These are phyloP conservation scores for Atractosteus spatula DNA, from an alignment of 2,113 vertebrate species.

Conservation along the genomic window DNA sequence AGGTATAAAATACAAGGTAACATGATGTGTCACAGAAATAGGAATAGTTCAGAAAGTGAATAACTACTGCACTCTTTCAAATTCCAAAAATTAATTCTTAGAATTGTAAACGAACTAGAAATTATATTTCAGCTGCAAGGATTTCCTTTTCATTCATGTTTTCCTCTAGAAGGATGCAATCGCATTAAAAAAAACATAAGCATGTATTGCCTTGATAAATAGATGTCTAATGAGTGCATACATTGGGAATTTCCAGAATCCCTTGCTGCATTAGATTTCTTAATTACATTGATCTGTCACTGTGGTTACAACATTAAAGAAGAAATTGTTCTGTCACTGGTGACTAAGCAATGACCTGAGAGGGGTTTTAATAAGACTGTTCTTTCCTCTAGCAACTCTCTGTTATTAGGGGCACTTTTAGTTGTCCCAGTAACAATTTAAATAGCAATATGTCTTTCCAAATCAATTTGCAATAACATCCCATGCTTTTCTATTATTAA, in stretches of 20 bases:
- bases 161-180: too few relatives aligned
- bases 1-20: too few relatives aligned
- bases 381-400: conserved; percentile 37
- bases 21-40: too few relatives aligned
- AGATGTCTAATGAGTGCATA: conserved; percentile 60
- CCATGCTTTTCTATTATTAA: not conserved
- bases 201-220: conserved; percentile 57
- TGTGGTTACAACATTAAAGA: conserved; percentile 54
- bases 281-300: conserved; percentile 59
- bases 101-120: too few relatives aligned
- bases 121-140: too few relatives aligned
- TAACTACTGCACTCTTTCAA: too few relatives aligned
- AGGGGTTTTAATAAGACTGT: conserved; percentile 61
- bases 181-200: conserved; percentile 22
- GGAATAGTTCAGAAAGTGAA: too few relatives aligned
- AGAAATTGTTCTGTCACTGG: conserved; percentile 36
- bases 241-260: conserved; percentile 50
- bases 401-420: not conserved
- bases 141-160: too few relatives aligned
- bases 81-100: too few relatives aligned
- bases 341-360: conserved; percentile 19
- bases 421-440: not conserved
- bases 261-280: conserved; percentile 42
- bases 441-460: not conserved
- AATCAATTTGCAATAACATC: not conserved